phyloP scores from a whole-genome alignment of 2,888 invertebrate genomes.

The Epiblema foenella region DNA sequence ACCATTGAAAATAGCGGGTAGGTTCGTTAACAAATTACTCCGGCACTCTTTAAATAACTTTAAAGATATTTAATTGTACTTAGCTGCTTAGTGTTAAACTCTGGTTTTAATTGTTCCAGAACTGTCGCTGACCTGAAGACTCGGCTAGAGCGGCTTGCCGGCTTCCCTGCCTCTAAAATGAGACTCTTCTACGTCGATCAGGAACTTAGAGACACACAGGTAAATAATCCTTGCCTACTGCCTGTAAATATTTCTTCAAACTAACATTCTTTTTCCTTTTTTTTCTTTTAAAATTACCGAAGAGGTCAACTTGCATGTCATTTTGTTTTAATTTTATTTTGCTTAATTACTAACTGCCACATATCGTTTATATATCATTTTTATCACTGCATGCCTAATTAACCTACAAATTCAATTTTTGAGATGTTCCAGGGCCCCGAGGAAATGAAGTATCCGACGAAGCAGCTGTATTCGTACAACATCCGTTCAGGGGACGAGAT shows the following conservation, averaged over 20 bases:
- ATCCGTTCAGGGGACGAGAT: constrained; percentile 96
- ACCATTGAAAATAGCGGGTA: no score
- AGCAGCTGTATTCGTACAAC: constrained; percentile 96
- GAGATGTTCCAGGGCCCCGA: constrained; percentile 88
- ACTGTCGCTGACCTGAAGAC: constrained; percentile 93
- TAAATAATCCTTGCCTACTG: constrained; percentile 48
- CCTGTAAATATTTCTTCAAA: not conserved
- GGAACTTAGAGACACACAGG: constrained; percentile 87
- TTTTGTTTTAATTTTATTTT: no score
- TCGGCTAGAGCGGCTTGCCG: constrained; percentile 91
- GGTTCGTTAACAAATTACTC: no score
- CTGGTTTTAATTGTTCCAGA: constrained; percentile 68
- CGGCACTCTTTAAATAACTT: no score
- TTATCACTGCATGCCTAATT: constrained; percentile 14
- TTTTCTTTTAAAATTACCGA: no score
- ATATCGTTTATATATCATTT: not conserved
- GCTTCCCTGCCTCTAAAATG: constrained; percentile 93
- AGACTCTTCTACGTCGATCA: constrained; percentile 95
- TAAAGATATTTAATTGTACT: no score
- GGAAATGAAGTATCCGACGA: constrained; percentile 94
- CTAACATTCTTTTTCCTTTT: no score
- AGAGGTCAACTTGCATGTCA: no score
- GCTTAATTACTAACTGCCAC: no score
- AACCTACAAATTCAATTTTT: constrained; percentile 48
- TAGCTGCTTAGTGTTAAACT: no score